Evolutionary conservation across 2,888 invertebrate genomes (phyloP).

Genomic region (Nasonia oneida): DNA sequence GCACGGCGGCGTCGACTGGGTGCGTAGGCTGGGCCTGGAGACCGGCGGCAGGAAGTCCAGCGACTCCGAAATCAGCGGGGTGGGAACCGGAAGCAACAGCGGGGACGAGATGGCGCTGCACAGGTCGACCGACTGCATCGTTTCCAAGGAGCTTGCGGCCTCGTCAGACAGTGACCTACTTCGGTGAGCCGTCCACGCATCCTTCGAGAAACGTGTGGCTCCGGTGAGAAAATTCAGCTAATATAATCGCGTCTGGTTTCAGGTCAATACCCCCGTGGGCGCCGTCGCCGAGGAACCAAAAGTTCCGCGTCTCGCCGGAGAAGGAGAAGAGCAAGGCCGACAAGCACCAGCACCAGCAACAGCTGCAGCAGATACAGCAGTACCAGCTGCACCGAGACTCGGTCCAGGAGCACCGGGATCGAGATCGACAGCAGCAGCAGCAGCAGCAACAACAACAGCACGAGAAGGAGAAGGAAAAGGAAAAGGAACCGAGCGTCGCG

Average conservation of each 20-base stretch:
- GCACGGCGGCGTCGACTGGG: conserved; percentile 85
- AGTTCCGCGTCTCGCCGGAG: conserved; percentile 78
- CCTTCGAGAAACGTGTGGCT: too few species aligned
- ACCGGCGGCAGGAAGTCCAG: conserved; percentile 77
- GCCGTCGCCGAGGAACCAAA: conserved; percentile 75
- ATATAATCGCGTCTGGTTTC: conserved; percentile 2
- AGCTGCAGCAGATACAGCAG: conserved; percentile 69
- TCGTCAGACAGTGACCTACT: conserved; percentile 83
- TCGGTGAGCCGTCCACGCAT: conserved; percentile 69
- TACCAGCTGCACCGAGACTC: conserved; percentile 66
- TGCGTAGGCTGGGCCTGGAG: conserved; percentile 82
- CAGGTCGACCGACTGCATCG: conserved; percentile 90
- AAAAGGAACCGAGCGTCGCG: conserved; percentile 62
- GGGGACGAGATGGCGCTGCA: conserved; percentile 83
- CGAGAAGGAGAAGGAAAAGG: conserved; percentile 60
- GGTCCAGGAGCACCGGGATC: conserved; percentile 64
- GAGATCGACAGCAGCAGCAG: conserved; percentile 56
- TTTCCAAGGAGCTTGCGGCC: conserved; percentile 83
- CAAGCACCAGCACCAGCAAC: conserved; percentile 75
- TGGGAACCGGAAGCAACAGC: conserved; percentile 76
- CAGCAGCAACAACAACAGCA: conserved; percentile 64
- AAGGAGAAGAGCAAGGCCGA: conserved; percentile 73
- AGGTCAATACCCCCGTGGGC: conserved; percentile 83
- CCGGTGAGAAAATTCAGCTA: neutral
- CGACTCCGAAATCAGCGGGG: conserved; percentile 77